A percentile compares a stretch with the other conserved stretches of the same genome.
phyloP scores from a whole-genome alignment of 2,888 invertebrate species.

The Trissolcus japonicus region DNA sequence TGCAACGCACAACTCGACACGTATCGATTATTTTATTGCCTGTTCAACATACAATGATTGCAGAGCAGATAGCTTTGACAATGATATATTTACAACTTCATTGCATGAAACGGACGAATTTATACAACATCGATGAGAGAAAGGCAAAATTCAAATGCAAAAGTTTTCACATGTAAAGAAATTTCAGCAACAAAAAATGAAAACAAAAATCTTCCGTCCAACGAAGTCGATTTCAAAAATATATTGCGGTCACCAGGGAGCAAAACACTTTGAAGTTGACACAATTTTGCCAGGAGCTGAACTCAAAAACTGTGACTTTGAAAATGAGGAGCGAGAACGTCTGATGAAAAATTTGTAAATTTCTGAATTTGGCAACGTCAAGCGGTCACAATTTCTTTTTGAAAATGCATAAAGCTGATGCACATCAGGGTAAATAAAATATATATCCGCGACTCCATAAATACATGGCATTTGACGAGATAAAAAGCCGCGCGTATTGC shows the following conservation, averaged over 20 bases:
- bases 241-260: no score
- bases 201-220: not conserved
- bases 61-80: constrained; percentile 47
- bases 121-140: constrained; percentile 5
- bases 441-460: not conserved
- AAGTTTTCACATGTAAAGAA: not conserved
- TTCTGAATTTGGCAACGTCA: not conserved
- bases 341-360: no score
- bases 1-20: constrained; percentile 31
- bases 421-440: constrained; percentile 12
- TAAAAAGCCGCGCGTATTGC: not conserved
- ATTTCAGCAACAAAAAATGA: not conserved
- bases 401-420: constrained; percentile 5
- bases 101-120: constrained; percentile 21
- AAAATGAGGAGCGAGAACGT: no score
- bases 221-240: not conserved
- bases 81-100: constrained; percentile 48
- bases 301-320: no score
- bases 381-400: not conserved
- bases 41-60: constrained; percentile 52
- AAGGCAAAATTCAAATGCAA: constrained; percentile 24
- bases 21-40: constrained; percentile 54
- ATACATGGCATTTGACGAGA: not conserved
- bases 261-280: no score
- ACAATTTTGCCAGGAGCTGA: no score